Evolutionary conservation across 2,113 vertebrate species (phyloP), one percentile per base, ranked within the genome.

Genomic region (Melanerpes aurifrons): DNA sequence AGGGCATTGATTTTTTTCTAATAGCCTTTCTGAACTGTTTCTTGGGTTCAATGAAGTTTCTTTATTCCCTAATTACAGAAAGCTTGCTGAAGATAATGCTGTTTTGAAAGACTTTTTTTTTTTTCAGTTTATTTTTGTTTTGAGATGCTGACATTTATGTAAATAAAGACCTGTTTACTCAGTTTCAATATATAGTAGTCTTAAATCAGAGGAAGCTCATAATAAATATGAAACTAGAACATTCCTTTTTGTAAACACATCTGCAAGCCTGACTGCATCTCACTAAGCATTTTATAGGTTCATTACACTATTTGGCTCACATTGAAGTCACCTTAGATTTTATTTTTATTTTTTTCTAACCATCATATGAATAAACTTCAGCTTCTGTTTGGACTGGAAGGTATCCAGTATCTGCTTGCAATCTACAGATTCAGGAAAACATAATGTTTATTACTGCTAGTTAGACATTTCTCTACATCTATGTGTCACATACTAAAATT

Each of bases 281-380:
- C 97, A 96, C 94, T 97, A 96, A 97, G 94, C 95, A 96, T 97
- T 98, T 98, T 97, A 97, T 96, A 95, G 97, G 87, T 97, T 97
- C 94, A 97, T 97, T 98, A 97, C 91, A 78, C 72, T 82, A 95
- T 87, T 97, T 97, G 97, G 94, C 95, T 98, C 96, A 97, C 97
- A 97, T 96, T 98, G 97, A 97, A 97, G 90, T 97, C 97, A 97
- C 97, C 97, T 98, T 96, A 96, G 71, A 90, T 96, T 97, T 97
- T 97, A 96, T 93, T 97, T 96, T 95, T 90, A 48, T 43, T 91
- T 94, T 96, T 95, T 93, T 67, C 77, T 94, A 94, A 47, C 50
- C 74, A 48, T 74, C 69, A 63, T 96, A 85, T 89, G 85, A 97
- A 97, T 96, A 97, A 95, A 96, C 85, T 95, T 96, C 92, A 71